These are phyloP conservation scores for Leguminivora glycinivorella DNA, from an alignment of 1,140 invertebrate species.

Conservation along the genomic window DNA sequence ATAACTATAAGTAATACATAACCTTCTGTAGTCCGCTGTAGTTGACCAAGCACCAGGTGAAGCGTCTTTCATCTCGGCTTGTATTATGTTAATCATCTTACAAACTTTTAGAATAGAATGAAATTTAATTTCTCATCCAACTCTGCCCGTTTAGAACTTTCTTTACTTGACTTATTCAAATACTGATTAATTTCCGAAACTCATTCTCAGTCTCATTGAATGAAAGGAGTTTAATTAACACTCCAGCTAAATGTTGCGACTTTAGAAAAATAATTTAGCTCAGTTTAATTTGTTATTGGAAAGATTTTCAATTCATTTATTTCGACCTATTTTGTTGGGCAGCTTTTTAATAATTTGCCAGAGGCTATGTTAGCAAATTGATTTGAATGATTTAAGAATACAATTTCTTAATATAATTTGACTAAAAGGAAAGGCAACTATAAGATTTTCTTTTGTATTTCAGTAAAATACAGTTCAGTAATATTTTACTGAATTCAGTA, in stretches of 20 bases:
- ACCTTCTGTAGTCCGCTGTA: background rate
- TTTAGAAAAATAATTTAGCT: conserved; percentile 40
- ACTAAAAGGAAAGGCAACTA: no score
- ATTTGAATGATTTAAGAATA: no score
- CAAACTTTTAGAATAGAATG: conserved; percentile 61
- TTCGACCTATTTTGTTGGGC: background rate
- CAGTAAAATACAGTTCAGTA: no score
- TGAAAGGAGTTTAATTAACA: conserved; percentile 72
- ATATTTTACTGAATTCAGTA: no score
- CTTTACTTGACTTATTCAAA: conserved; percentile 63
- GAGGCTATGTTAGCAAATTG: no score
- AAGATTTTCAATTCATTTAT: background rate
- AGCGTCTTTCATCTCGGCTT: conserved; percentile 52
- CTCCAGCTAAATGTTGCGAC: conserved; percentile 48
- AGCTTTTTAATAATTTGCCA: no score
- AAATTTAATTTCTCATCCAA: conserved; percentile 64
- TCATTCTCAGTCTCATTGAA: conserved; percentile 69
- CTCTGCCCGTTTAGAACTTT: conserved; percentile 62
- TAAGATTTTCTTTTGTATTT: no score
- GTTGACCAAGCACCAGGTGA: conserved; percentile 40
- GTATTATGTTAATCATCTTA: conserved; percentile 65
- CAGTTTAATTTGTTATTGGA: conserved; percentile 30
- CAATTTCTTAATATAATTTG: no score
- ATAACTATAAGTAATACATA: no score
- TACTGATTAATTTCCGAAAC: conserved; percentile 72